Evolutionary conservation across 2,113 vertebrate species (phyloP).

Genomic region (Embiotoca jacksoni): DNA sequence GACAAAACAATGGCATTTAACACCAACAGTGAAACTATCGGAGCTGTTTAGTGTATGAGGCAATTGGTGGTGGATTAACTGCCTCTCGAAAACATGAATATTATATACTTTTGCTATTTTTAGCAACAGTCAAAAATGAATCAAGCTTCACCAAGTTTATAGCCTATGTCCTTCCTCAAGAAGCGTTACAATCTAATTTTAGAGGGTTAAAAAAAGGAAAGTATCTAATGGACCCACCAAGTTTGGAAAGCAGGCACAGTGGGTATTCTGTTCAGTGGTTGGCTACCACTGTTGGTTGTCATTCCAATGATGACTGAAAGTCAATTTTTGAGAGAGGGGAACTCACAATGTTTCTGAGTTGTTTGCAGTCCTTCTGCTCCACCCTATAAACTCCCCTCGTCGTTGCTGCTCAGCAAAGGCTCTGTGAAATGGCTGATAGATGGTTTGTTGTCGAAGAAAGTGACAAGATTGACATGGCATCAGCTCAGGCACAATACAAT

Average conservation of each 20-base stretch:
- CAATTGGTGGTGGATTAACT: conserved; percentile 2
- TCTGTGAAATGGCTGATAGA: not conserved
- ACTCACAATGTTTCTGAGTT: not conserved
- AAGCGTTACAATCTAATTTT: not conserved
- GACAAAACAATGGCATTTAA: not conserved
- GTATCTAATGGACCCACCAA: not conserved
- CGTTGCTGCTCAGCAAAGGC: not conserved
- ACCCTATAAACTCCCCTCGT: not conserved
- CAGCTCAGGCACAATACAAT: not conserved
- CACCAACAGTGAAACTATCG: not conserved
- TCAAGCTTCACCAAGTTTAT: not conserved
- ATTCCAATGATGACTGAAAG: not conserved
- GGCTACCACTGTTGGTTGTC: not conserved
- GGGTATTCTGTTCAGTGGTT: not conserved
- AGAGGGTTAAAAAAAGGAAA: not conserved
- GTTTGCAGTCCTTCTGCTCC: not conserved
- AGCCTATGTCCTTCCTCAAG: not conserved
- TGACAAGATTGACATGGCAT: not conserved
- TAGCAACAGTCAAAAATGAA: not conserved
- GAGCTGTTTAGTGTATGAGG: not conserved
- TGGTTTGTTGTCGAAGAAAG: not conserved
- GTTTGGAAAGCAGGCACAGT: not conserved
- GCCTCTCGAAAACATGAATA: not conserved
- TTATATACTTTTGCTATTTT: not conserved
- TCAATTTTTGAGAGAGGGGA: not conserved